These are phyloP conservation scores for Ephydatia muelleri DNA, from an alignment of 37 sponge, comb jelly and placozoan species.

Conservation along the genomic window DNA sequence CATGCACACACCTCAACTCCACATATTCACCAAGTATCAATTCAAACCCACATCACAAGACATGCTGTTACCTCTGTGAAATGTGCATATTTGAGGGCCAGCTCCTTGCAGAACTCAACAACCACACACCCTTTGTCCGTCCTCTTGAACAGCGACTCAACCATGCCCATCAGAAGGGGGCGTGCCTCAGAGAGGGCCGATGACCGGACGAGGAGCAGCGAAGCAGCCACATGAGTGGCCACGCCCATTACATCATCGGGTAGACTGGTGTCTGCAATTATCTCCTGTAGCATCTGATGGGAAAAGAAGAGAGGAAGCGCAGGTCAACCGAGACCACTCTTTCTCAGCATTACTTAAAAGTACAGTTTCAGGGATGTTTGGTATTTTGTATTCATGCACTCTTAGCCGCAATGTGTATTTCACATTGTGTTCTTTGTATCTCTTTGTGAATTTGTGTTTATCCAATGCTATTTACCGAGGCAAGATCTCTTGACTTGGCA, in stretches of 20 bases:
- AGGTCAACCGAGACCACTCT: too few relatives aligned
- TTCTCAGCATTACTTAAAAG: too few relatives aligned
- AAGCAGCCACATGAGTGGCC: slow-evolving; percentile 44
- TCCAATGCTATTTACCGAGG: too few relatives aligned
- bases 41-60: background rate
- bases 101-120: slow-evolving; percentile 33
- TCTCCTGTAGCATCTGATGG: background rate
- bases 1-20: background rate
- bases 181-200: slow-evolving; percentile 14
- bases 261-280: slow-evolving; percentile 10
- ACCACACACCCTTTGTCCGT: slow-evolving; percentile 22
- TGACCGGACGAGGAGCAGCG: slow-evolving; percentile 42
- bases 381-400: too few relatives aligned
- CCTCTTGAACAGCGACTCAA: slow-evolving; percentile 10
- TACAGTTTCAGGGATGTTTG: too few relatives aligned
- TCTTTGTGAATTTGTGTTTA: too few relatives aligned
- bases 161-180: background rate
- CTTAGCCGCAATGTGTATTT: too few relatives aligned
- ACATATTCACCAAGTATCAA: background rate
- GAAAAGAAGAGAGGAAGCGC: background rate
- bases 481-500: too few relatives aligned
- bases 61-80: slow-evolving; percentile 2
- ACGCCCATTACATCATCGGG: slow-evolving; percentile 9
- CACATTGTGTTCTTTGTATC: too few relatives aligned
- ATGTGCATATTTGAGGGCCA: background rate